phyloP scores from a whole-genome alignment of 2,113 vertebrate species.

The Miniopterus natalensis region DNA sequence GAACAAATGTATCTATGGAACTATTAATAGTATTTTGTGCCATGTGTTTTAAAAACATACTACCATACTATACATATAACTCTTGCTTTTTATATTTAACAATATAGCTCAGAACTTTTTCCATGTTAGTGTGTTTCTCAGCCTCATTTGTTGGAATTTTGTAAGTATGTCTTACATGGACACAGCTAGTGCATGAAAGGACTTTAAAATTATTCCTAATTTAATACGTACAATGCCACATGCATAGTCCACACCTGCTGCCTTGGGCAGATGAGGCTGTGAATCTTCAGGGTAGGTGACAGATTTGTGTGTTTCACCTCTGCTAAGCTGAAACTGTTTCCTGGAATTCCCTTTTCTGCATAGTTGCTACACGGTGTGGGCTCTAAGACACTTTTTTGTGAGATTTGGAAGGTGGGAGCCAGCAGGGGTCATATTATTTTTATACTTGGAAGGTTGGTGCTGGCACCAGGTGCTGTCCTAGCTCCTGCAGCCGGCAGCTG shows the following conservation, averaged over 20 bases:
- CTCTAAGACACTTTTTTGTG: not conserved
- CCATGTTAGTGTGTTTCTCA: not conserved
- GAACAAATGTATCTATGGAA: not conserved
- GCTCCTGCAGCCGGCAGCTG: fast-evolving
- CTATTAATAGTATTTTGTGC: not conserved
- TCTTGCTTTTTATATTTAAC: not conserved
- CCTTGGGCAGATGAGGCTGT: not conserved
- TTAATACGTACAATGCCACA: not conserved
- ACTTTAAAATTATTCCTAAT: not conserved
- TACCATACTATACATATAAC: not conserved
- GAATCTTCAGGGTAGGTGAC: not conserved
- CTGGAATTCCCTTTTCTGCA: not conserved
- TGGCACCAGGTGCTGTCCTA: too few species aligned
- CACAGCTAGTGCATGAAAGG: not conserved
- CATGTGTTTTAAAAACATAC: not conserved
- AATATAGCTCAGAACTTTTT: not conserved
- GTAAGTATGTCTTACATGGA: not conserved
- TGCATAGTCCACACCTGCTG: not conserved
- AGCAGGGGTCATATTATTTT: not conserved
- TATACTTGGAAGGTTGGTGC: not conserved
- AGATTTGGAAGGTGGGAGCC: not conserved
- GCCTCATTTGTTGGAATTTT: not conserved
- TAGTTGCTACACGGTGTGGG: not conserved
- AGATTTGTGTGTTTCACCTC: not conserved
- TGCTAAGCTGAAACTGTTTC: not conserved